These are phyloP conservation scores for Gasterosteus nipponicus DNA, from an alignment of 2,113 vertebrate genomes.

Conservation along the genomic window DNA sequence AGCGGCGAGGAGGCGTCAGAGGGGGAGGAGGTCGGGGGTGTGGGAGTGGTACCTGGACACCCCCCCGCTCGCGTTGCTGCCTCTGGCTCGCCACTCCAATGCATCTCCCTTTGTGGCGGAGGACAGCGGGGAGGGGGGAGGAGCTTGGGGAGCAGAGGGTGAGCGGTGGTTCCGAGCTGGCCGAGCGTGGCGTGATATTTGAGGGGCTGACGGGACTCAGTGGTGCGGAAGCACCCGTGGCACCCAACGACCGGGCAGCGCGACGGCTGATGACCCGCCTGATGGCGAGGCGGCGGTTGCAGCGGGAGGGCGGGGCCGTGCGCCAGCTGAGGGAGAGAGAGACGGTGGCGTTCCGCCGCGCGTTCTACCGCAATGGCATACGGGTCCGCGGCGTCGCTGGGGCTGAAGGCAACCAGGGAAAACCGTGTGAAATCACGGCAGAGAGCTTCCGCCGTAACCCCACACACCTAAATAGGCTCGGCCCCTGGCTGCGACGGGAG, in stretches of 20 bases:
- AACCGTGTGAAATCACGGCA: conserved; percentile 86
- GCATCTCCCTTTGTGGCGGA: not conserved
- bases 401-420: conserved; percentile 55
- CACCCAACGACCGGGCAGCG: conserved; percentile 17
- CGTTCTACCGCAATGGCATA: conserved; percentile 72
- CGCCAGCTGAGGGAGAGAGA: conserved; percentile 61
- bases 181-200: conserved; percentile 86
- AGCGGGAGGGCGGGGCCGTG: conserved; percentile 44
- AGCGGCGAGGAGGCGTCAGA: conserved; percentile 37
- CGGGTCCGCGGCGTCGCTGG: conserved; percentile 80
- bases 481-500: conserved; percentile 90
- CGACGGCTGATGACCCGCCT: conserved; percentile 52
- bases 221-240: not conserved
- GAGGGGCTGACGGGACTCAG: conserved; percentile 56
- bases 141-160: conserved; percentile 55
- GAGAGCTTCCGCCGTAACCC: conserved; percentile 88
- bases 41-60: conserved; percentile 64
- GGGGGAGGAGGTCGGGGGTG: conserved; percentile 9
- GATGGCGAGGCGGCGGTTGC: conserved; percentile 49
- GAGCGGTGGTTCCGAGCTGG: conserved; percentile 52
- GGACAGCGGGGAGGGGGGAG: conserved; percentile 32
- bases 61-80: conserved; percentile 12
- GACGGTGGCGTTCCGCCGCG: conserved; percentile 55
- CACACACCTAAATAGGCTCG: conserved; percentile 85
- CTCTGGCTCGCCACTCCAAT: conserved; percentile 11